These are phyloP conservation scores for Lasioglossum morio DNA, from an alignment of 2,888 invertebrate genomes.

Conservation along the genomic window DNA sequence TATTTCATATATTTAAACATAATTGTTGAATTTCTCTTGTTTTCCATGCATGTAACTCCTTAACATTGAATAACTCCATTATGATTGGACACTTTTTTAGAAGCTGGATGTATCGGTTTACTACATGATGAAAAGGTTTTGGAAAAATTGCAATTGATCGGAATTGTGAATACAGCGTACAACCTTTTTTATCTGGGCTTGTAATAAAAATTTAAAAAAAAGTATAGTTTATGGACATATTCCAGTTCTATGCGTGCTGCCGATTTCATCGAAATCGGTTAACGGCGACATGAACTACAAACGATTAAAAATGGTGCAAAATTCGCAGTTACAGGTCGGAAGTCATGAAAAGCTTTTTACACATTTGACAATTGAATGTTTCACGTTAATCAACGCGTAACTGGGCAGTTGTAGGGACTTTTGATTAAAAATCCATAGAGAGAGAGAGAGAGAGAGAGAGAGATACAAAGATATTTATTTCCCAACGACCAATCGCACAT, in stretches of 20 bases:
- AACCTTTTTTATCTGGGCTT: background rate
- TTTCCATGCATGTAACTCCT: background rate
- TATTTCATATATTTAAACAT: background rate
- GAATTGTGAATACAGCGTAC: background rate
- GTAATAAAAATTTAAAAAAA: background rate
- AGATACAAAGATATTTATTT: background rate
- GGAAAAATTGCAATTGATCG: background rate
- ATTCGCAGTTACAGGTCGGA: background rate
- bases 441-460: too few species aligned
- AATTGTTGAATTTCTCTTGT: background rate
- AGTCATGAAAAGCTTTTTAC: background rate
- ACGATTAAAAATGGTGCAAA: background rate
- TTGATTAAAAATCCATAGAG: background rate
- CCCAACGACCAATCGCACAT: background rate
- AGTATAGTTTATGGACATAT: background rate
- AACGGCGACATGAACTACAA: background rate
- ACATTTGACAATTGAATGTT: background rate
- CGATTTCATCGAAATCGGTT: background rate
- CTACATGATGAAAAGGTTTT: background rate
- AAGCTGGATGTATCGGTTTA: background rate
- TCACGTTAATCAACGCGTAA: background rate
- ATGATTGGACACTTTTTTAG: background rate
- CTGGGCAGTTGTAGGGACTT: background rate
- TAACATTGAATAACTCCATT: background rate
- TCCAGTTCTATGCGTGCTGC: background rate